Conservation (phyloP, 2,113 vertebrate species). For the Myotis yumanensis region DNA sequence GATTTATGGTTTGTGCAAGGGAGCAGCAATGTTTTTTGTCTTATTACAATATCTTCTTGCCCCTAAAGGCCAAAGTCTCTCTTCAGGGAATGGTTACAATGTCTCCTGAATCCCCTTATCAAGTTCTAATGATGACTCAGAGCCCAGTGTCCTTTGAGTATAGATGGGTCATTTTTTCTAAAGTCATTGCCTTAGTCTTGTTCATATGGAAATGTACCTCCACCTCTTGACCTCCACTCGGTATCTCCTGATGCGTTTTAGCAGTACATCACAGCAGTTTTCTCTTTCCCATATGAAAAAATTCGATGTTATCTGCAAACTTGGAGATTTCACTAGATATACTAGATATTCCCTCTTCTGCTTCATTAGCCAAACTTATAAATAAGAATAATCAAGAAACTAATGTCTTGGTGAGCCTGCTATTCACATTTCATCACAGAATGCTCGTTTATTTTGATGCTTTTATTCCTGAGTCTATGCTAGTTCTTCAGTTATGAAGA, state of each 20-base stretch:
- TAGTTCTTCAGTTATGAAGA: not conserved
- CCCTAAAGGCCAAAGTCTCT: not conserved
- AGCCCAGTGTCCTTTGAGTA: not conserved
- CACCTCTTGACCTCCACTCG: not conserved
- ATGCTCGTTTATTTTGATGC: constrained; percentile 31
- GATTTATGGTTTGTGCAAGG: not conserved
- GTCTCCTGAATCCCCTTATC: not conserved
- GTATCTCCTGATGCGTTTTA: not conserved
- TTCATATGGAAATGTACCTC: not conserved
- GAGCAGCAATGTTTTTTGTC: not conserved
- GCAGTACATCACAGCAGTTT: not conserved
- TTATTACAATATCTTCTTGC: constrained; percentile 27
- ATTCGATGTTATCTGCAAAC: not conserved
- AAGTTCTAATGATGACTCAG: constrained; percentile 1
- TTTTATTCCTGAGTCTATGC: constrained; percentile 28
- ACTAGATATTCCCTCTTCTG: not conserved
- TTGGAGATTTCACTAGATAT: not conserved
- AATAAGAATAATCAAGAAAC: not conserved
- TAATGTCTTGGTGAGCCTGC: constrained; percentile 1
- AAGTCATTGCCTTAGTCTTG: not conserved
- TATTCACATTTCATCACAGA: constrained; percentile 41
- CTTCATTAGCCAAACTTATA: constrained; percentile 38
- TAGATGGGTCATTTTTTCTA: not conserved
- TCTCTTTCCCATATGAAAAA: not conserved
- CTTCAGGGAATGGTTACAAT: not conserved